Evolutionary conservation across 2,888 invertebrate species (phyloP).

Genomic region (Drosophila crucigera): DNA sequence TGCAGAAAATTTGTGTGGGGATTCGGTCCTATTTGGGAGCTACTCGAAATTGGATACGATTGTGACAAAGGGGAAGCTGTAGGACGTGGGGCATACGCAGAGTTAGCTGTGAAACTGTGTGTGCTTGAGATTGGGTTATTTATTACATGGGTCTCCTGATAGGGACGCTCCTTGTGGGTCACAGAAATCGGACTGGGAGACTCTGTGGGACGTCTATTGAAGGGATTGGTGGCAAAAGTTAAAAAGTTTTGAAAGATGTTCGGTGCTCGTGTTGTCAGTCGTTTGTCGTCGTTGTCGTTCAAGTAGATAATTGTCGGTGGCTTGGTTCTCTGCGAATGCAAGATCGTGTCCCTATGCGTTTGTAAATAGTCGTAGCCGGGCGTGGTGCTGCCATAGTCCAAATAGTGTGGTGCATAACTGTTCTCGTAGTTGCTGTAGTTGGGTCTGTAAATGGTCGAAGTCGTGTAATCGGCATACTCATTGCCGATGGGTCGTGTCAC

Average conservation of each 20-base stretch:
- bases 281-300: conserved; percentile 78
- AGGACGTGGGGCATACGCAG: conserved; percentile 47
- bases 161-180: conserved; percentile 47
- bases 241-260: conserved; percentile 82
- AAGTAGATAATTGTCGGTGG: conserved; percentile 84
- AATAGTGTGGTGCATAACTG: conserved; percentile 68
- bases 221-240: conserved; percentile 73
- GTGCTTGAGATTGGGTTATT: conserved; percentile 63
- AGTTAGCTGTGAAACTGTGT: conserved; percentile 18
- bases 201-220: conserved; percentile 54
- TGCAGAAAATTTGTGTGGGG: conserved; percentile 66
- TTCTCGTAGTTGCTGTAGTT: conserved; percentile 64
- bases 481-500: conserved; percentile 42
- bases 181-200: conserved; percentile 49
- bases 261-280: conserved; percentile 69
- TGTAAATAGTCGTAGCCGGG: conserved; percentile 63
- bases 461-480: conserved; percentile 62
- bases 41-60: conserved; percentile 52
- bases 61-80: conserved; percentile 35
- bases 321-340: conserved; percentile 73
- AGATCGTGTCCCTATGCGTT: conserved; percentile 40
- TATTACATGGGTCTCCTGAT: conserved; percentile 35
- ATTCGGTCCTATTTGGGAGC: conserved; percentile 45
- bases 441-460: conserved; percentile 70
- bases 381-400: conserved; percentile 62